Conservation (phyloP, 2,888 invertebrate genomes). For the Uropetala carovei region DNA sequence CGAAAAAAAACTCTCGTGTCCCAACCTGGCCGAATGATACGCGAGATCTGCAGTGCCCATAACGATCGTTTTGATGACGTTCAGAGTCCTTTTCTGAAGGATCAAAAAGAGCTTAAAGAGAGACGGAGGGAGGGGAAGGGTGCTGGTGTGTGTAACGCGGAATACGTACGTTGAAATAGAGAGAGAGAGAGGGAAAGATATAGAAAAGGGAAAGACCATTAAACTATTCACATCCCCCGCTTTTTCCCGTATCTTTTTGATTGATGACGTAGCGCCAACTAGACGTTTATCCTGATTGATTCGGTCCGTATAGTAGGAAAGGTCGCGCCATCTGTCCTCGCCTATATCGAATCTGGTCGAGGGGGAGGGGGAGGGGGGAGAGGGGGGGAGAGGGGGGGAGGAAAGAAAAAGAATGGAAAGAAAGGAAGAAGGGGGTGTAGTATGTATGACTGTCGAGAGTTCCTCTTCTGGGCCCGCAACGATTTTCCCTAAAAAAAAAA, state of each 20-base stretch:
- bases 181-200: neutral
- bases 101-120: neutral
- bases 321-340: neutral
- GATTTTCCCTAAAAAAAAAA: neutral
- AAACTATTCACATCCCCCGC: neutral
- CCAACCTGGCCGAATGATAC: neutral
- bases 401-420: no score
- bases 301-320: neutral
- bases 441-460: neutral
- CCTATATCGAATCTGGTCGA: no score
- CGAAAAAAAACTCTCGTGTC: neutral
- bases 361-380: no score
- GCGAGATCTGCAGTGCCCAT: neutral
- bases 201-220: neutral
- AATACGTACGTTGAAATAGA: neutral
- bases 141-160: no score
- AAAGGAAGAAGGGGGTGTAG: no score
- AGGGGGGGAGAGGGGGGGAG: no score
- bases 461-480: neutral
- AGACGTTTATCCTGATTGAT: conserved; percentile 32
- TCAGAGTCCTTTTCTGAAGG: neutral
- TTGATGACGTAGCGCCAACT: neutral
- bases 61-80: neutral
- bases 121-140: neutral
- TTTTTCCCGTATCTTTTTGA: neutral